Conservation (phyloP, 2,797 vertebrate genomes). For the Argyrosomus regius region DNA sequence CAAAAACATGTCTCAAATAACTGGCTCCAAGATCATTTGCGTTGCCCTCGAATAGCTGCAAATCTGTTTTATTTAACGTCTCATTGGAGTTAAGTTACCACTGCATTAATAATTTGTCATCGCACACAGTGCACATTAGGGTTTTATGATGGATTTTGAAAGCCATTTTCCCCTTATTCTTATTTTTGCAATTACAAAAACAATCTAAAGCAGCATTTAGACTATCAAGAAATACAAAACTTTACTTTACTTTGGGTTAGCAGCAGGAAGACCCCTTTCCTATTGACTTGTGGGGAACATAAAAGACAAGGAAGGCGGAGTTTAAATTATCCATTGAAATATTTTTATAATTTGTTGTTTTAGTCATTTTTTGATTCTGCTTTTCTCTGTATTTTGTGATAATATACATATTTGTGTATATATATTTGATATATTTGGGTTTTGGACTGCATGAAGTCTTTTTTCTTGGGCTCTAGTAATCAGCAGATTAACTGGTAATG, state of each 20-base stretch:
- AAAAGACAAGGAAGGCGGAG: not conserved
- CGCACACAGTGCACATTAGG: not conserved
- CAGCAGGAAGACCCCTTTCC: not conserved
- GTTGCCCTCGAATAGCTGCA: not conserved
- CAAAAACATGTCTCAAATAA: conserved; percentile 1
- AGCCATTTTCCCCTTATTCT: not conserved
- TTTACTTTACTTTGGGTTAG: not conserved
- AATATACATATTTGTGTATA: too few species aligned
- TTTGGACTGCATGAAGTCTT: not conserved
- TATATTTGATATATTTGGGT: not conserved
- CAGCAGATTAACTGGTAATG: not conserved
- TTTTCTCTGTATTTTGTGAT: not conserved
- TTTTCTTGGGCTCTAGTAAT: too few species aligned
- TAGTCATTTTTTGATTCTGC: not conserved
- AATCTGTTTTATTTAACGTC: conserved; percentile 9
- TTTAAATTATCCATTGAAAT: too few species aligned
- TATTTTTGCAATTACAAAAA: conserved; percentile 1
- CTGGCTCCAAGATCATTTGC: not conserved
- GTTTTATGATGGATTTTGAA: not conserved
- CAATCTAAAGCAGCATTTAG: conserved; percentile 6
- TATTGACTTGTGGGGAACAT: not conserved
- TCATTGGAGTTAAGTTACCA: conserved; percentile 12
- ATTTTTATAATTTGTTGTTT: not conserved
- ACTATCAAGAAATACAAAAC: not conserved
- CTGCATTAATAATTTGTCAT: not conserved